These are phyloP conservation scores for Pogonomyrmex californicus DNA, from an alignment of 1,140 invertebrate species.

Conservation along the genomic window DNA sequence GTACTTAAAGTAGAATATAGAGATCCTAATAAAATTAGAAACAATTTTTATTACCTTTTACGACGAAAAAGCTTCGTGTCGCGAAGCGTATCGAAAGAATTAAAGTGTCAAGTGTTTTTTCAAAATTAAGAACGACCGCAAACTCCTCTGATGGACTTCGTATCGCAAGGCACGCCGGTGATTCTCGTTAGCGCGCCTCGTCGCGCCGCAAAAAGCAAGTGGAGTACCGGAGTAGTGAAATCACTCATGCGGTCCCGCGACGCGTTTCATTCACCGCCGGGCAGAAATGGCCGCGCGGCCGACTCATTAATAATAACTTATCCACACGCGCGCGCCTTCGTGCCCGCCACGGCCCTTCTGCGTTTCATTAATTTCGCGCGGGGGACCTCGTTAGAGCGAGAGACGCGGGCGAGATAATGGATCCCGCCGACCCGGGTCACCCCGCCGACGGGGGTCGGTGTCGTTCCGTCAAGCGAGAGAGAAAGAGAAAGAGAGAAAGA, in stretches of 20 bases:
- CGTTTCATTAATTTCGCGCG: conserved; percentile 63
- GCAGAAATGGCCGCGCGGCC: conserved; percentile 50
- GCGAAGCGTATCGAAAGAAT: background rate
- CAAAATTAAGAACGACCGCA: background rate
- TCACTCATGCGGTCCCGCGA: conserved; percentile 56
- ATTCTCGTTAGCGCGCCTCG: conserved; percentile 62
- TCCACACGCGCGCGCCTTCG: conserved; percentile 51
- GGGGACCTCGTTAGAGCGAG: conserved; percentile 59
- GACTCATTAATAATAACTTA: conserved; percentile 64
- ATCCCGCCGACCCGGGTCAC: conserved; percentile 54
- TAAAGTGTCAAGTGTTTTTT: background rate
- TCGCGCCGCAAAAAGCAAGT: conserved; percentile 55
- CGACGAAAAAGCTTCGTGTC: background rate
- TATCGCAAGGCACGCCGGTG: conserved; percentile 33
- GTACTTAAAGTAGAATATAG: background rate
- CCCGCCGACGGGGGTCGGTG: conserved; percentile 34
- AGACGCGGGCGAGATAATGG: conserved; percentile 58
- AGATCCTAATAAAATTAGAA: background rate
- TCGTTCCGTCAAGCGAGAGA: conserved; percentile 10
- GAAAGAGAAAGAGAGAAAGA: too few species aligned
- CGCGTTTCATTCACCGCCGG: conserved; percentile 64
- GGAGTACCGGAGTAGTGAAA: conserved; percentile 48
- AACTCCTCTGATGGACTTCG: conserved; percentile 28
- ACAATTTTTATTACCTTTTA: background rate
- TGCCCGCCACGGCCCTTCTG: conserved; percentile 41